phyloP scores from a whole-genome alignment of 2,888 invertebrate genomes.

The Epirrhoe alternata region DNA sequence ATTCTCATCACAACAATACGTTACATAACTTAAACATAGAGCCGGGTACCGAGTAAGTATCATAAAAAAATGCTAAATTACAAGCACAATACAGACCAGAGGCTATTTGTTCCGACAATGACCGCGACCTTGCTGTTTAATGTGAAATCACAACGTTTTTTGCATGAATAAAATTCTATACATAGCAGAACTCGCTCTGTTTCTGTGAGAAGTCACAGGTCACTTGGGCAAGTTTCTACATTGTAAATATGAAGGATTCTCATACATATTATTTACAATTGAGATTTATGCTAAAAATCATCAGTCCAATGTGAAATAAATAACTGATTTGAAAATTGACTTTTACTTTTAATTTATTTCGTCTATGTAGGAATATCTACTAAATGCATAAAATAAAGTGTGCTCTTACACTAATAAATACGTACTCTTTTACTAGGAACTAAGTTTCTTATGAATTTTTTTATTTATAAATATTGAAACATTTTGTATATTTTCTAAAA shows the following conservation, averaged over 20 bases:
- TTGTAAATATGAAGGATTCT: background rate
- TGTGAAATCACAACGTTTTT: constrained; percentile 37
- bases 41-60: constrained; percentile 1
- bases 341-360: background rate
- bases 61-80: constrained; percentile 7
- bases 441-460: too few species aligned
- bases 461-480: constrained; percentile 43
- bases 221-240: background rate
- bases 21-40: constrained; percentile 13
- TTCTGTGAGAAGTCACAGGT: constrained; percentile 1
- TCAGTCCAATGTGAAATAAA: too few species aligned
- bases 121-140: constrained; percentile 54
- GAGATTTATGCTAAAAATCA: background rate
- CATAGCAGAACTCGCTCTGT: constrained; percentile 7
- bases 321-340: background rate
- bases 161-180: constrained; percentile 24
- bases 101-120: constrained; percentile 47
- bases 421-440: too few species aligned
- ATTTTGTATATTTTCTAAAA: constrained; percentile 36
- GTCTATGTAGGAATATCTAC: too few species aligned
- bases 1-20: constrained; percentile 5
- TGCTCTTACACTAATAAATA: too few species aligned
- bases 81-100: constrained; percentile 27
- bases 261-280: background rate
- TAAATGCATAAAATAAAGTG: too few species aligned